These are phyloP conservation scores for Ephydatia muelleri DNA, from an alignment of 37 sponge, comb jelly and placozoan species.

Conservation along the genomic window DNA sequence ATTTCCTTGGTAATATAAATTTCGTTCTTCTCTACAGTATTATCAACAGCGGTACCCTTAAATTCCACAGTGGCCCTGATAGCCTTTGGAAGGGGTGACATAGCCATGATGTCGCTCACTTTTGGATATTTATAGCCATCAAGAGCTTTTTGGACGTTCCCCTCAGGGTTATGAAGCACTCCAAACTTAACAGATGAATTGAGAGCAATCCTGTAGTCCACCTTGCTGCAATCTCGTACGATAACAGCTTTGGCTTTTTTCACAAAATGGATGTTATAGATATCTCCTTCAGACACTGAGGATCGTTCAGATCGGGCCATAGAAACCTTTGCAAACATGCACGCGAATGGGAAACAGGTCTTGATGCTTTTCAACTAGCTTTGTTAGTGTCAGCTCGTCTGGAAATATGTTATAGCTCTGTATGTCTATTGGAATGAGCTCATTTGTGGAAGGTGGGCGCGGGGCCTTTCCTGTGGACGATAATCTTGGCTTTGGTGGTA, in stretches of 20 bases:
- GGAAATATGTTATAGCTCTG: too few species aligned
- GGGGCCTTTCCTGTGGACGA: too few species aligned
- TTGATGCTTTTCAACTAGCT: slow-evolving; percentile 10
- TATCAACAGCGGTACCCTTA: too few species aligned
- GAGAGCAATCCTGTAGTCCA: slow-evolving; percentile 29
- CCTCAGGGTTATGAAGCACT: slow-evolving; percentile 42
- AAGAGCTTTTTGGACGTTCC: slow-evolving; percentile 11
- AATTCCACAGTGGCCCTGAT: slow-evolving; percentile 38
- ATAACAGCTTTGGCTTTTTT: slow-evolving; percentile 32
- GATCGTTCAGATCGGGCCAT: slow-evolving; percentile 32
- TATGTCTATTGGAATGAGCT: too few species aligned
- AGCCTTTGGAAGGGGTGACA: slow-evolving; percentile 28
- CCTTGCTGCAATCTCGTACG: slow-evolving; percentile 14
- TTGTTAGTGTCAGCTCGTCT: slow-evolving; percentile 18
- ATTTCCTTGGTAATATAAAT: too few species aligned
- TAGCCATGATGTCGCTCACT: slow-evolving; percentile 34
- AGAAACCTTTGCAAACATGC: slow-evolving; percentile 42
- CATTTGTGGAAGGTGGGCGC: too few species aligned
- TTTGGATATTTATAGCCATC: slow-evolving; percentile 47
- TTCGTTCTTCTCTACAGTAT: too few species aligned
- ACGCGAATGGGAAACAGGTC: slow-evolving; percentile 27
- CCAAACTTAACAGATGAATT: slow-evolving; percentile 49
- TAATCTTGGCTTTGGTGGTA: too few species aligned
- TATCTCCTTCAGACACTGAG: slow-evolving; percentile 58
- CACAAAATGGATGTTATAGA: slow-evolving; percentile 53